Base-by-base conservation (phyloP, 23 tunicate species). In the Clavelina lepadiformis region DNA sequence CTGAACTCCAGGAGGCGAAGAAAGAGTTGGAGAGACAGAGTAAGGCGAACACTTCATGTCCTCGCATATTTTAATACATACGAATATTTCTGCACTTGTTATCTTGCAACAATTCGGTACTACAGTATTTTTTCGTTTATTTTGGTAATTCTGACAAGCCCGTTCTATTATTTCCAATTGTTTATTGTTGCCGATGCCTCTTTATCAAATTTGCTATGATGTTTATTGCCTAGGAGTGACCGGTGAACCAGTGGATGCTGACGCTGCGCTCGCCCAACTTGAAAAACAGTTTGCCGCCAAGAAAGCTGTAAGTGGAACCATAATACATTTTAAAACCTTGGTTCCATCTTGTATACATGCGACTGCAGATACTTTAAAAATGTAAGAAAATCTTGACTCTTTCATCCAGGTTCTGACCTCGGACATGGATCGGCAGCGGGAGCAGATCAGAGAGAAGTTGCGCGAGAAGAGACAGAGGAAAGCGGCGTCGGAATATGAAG, bases 401-500 rank as follows among this genome's bases (percentile, higher is more conserved):
- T 63, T 47, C 29, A 23, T 35, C 2, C 61, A 88, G 96, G 87
- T 81, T 20, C 81, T 88, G 18, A 29, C 59, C 11, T 26, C 76
- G 44, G 87, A 80, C 31, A 24, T 77, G 64, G 81, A 81, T 31
- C 67, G 78, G 49, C 97, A 89, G 65, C 63, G 82, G 26, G 68
- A 66, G 23, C 69, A 56, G 53, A 64, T 81, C 38, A 59, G 75
- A 2, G 81, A 81, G 68, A 61, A 59, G 64, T 44, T 89, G 27
- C 65, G 64, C 26, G 67, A 53, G 37, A 30, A 68, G 32, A 68
- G 83, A 22, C 73, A 71, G 49, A 59, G 80, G 33, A 75, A 52
- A 55, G 83, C 69, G 36, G 80, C 75, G 59, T 31, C 80, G 38
- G 97, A 89, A 62, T 89, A 67, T 63, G 97, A 89, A 33, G 97